A percentile compares a stretch with the other conserved stretches of the same genome.
phyloP scores from a whole-genome alignment of 2,888 invertebrate species.

The Spilarctia lutea region DNA sequence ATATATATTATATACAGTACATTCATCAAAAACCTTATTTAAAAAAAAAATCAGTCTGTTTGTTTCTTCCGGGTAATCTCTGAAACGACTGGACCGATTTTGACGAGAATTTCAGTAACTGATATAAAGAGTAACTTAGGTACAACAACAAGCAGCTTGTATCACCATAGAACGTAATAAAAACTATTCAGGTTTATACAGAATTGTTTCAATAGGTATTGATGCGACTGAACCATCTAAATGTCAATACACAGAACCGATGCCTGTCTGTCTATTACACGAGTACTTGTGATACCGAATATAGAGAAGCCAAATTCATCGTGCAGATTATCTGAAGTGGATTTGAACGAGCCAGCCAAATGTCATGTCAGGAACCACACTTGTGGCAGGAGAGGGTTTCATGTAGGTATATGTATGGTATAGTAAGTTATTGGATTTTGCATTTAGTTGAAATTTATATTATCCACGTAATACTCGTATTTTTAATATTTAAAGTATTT shows the following conservation, averaged over 20 bases:
- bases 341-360: conserved; percentile 26
- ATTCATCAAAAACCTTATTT: too few species aligned
- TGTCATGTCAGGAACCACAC: conserved; percentile 33
- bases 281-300: neutral
- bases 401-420: conserved; percentile 6
- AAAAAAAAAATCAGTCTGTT: too few species aligned
- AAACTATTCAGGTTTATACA: neutral
- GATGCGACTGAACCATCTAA: neutral
- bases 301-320: conserved; percentile 13
- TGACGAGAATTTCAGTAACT: too few species aligned
- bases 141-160: too few species aligned
- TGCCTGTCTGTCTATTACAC: neutral
- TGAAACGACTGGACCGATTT: too few species aligned
- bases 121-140: too few species aligned
- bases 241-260: neutral
- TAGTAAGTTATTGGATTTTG: neutral
- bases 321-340: conserved; percentile 28
- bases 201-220: neutral
- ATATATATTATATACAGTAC: too few species aligned
- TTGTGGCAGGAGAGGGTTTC: conserved; percentile 21
- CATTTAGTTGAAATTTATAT: neutral
- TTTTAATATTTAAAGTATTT: too few species aligned
- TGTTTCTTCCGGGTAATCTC: too few species aligned
- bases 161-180: too few species aligned
- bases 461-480: neutral